These are phyloP conservation scores for Caenorhabditis afra DNA, from an alignment of 2,888 invertebrate genomes.

Conservation along the genomic window DNA sequence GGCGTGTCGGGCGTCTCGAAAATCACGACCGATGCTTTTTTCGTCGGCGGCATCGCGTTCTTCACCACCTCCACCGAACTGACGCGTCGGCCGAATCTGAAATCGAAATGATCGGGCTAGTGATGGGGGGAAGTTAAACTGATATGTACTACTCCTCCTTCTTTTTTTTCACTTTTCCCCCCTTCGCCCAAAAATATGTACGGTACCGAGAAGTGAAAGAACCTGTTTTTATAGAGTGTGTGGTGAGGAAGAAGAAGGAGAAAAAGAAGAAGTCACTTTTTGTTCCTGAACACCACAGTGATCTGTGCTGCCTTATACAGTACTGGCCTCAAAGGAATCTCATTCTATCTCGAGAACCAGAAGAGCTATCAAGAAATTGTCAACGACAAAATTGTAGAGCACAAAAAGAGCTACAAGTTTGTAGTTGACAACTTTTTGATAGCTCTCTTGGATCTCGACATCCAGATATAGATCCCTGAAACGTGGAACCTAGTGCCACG, in stretches of 20 bases:
- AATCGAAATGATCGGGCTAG: not conserved
- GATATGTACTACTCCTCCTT: not conserved
- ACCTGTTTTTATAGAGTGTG: constrained; percentile 6
- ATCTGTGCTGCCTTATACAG: not conserved
- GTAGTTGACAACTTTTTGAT: too few species aligned
- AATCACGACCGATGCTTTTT: constrained; percentile 65
- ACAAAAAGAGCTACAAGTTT: too few species aligned
- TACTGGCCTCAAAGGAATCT: too few species aligned
- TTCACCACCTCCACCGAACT: constrained; percentile 62
- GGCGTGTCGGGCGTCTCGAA: constrained; percentile 68
- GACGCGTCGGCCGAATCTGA: constrained; percentile 59
- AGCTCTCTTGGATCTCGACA: too few species aligned
- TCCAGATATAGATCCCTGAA: too few species aligned
- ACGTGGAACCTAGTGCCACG: too few species aligned
- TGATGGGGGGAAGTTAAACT: not conserved
- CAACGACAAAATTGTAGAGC: too few species aligned
- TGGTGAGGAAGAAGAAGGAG: too few species aligned
- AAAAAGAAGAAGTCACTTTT: not conserved
- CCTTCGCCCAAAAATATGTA: too few species aligned
- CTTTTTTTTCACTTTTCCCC: not conserved
- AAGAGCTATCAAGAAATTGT: too few species aligned
- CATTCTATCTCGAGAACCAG: too few species aligned
- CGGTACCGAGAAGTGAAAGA: too few species aligned
- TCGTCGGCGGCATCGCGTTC: constrained; percentile 66
- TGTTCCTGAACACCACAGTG: constrained; percentile 12